Base-by-base conservation (phyloP, 2,797 vertebrate genomes). In the Telmatherina bonti region DNA sequence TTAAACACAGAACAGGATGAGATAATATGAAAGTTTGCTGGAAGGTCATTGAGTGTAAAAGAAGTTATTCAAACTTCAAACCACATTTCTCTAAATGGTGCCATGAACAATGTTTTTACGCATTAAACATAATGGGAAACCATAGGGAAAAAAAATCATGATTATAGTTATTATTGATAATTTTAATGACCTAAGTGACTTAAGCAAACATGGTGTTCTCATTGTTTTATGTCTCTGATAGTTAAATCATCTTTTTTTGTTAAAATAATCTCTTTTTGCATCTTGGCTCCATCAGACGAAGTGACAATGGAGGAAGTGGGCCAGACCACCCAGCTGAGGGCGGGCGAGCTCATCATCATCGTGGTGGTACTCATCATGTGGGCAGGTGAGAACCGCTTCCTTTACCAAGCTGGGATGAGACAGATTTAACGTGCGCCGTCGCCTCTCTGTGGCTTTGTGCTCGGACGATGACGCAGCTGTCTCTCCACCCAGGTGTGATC, bases 281-380 rank as follows among this genome's bases (percentile, higher is more conserved):
- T 73, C n/a, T 78, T 64, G 27, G 67, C 38, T 71, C 74, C 72
- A 33, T 52, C 92, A 99, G 97, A 99, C 85, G 97, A 97, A 87
- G 97, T 98, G 87, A 98, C 96, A 1, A 97, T 98, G 96, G 95
- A 97, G 86, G 96, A 97, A 90, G 95, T 98, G 91, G 97, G 91
- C 12, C 95, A 93, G 90, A 93, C 93, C 61, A 88, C 86, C 64
- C 96, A 97, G 93, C 93, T 98, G 78, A 91, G 96, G 77, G 96
- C 96, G 0, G 97, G 96, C n/a, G 97, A 97, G 90, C 89, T 97
- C 61, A 96, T 99, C 91, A 97, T 98, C 92, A 98, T 99, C 4
- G 96, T 97, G 0, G 97, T 98, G 88, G 97, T 98, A 76, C 93
- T 99, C 35, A 95, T 98, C 63, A 98, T 98, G 97, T 98, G 97